These are phyloP conservation scores for Hyperoodon ampullatus DNA, from an alignment of 2,113 vertebrate species.

Conservation along the genomic window DNA sequence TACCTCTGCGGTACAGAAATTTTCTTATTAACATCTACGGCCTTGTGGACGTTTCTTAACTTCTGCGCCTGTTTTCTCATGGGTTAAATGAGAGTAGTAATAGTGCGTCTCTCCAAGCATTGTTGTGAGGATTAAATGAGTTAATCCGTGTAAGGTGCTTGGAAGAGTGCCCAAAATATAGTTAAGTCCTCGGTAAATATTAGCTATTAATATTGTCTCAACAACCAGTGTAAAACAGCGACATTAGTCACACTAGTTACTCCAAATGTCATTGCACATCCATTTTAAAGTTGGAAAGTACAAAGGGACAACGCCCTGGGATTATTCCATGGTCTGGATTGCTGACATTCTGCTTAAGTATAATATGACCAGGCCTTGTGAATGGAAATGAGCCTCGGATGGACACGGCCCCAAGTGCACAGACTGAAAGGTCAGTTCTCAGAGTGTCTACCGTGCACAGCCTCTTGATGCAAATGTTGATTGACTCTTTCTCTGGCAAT, in stretches of 20 bases:
- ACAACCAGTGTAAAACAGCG: conserved; percentile 49
- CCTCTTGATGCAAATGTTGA: not conserved
- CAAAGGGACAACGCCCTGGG: not conserved
- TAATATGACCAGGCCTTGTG: not conserved
- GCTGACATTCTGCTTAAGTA: not conserved
- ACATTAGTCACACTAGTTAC: conserved; percentile 8
- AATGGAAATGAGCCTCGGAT: not conserved
- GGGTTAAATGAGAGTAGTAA: conserved; percentile 30
- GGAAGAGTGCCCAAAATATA: not conserved
- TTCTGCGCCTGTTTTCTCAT: not conserved
- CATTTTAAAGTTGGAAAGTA: conserved; percentile 32
- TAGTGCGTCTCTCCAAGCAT: not conserved
- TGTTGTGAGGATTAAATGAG: conserved; percentile 9
- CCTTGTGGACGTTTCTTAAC: not conserved
- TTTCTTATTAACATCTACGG: conserved; percentile 23
- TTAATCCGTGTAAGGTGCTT: conserved; percentile 37
- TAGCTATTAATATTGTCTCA: conserved; percentile 58
- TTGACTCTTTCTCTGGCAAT: not conserved
- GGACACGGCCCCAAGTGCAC: not conserved
- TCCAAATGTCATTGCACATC: conserved; percentile 53
- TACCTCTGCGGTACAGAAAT: not conserved
- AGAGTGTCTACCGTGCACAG: not conserved
- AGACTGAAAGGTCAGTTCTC: not conserved
- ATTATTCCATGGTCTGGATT: not conserved
- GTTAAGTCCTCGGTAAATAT: conserved; percentile 61